Percentiles rank a stretch among this genome's conserved stretches.
These are phyloP conservation scores for Catharus ustulatus DNA, from an alignment of 2,797 vertebrate species.

Conservation along the genomic window DNA sequence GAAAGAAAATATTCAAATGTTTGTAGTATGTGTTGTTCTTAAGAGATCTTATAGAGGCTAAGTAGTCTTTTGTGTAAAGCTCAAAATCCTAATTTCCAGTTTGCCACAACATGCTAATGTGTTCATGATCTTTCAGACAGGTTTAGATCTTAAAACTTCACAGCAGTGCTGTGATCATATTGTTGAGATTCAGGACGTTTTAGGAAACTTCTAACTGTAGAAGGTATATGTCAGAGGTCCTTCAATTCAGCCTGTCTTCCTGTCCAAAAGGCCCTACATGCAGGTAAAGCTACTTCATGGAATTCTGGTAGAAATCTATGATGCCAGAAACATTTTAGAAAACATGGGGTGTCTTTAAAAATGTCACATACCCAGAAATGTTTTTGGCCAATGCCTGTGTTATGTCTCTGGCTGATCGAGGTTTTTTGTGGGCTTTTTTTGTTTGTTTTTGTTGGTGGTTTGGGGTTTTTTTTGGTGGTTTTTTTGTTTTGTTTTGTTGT, in stretches of 20 bases:
- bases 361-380: background rate
- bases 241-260: background rate
- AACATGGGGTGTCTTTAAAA: background rate
- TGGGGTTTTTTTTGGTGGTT: too few species aligned
- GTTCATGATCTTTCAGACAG: background rate
- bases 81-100: conserved; percentile 56
- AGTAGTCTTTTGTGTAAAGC: conserved; percentile 45
- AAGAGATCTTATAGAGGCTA: conserved; percentile 32
- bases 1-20: conserved; percentile 26
- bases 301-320: background rate
- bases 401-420: background rate
- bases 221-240: background rate
- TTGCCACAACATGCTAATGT: conserved; percentile 2
- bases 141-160: conserved; percentile 2
- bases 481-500: too few species aligned
- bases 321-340: background rate
- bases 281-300: background rate
- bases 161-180: background rate
- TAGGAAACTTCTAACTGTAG: background rate
- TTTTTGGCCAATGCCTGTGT: background rate
- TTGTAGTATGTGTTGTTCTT: conserved; percentile 34
- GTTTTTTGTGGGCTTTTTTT: too few species aligned
- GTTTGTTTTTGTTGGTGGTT: too few species aligned
- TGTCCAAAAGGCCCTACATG: background rate
- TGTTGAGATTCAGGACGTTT: background rate